A percentile compares a stretch with the other conserved stretches of the same genome.
Conservation (phyloP, 2,797 vertebrate genomes). For the Clangula hyemalis region DNA sequence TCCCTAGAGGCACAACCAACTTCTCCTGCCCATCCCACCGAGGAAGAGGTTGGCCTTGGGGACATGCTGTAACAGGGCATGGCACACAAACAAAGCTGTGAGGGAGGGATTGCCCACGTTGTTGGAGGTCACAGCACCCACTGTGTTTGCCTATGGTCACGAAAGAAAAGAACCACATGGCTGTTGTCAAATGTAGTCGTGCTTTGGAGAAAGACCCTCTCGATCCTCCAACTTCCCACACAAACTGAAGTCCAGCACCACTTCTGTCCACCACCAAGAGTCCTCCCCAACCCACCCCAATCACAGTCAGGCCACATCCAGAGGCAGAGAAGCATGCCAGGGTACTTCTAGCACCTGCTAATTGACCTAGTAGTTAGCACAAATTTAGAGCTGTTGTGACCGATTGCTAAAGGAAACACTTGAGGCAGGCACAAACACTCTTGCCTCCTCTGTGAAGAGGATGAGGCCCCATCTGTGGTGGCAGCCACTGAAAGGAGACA, state of each 20-base stretch:
- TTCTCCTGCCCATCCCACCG: conserved; percentile 23
- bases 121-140: background rate
- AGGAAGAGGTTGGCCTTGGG: background rate
- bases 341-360: background rate
- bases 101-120: background rate
- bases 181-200: background rate
- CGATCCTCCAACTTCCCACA: background rate
- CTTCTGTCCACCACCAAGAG: background rate
- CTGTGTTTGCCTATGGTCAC: background rate
- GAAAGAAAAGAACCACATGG: background rate
- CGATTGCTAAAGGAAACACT: background rate
- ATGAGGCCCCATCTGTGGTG: background rate
- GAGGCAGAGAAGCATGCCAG: background rate
- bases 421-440: background rate
- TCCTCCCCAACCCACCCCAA: background rate
- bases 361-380: background rate
- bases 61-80: background rate
- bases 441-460: background rate
- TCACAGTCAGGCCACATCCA: background rate
- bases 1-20: background rate
- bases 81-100: background rate
- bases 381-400: background rate
- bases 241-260: background rate
- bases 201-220: background rate
- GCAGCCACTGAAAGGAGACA: background rate